phyloP scores from a whole-genome alignment of 2,113 vertebrate genomes.

The Orthonyx spaldingii region DNA sequence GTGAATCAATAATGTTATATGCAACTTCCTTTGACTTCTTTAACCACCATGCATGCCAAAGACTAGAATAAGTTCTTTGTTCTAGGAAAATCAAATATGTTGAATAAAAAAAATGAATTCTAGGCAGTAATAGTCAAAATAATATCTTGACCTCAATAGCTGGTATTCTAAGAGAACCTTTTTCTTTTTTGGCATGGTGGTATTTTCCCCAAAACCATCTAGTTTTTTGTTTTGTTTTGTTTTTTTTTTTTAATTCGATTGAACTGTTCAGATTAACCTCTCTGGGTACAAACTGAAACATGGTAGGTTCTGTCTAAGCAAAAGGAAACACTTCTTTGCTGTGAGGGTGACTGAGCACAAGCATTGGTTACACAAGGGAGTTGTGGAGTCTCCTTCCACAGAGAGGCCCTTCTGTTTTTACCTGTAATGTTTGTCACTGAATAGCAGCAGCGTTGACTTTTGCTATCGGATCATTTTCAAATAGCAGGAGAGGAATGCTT shows the following conservation, averaged over 20 bases:
- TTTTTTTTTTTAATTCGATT: not conserved
- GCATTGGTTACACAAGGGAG: not conserved
- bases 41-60: not conserved
- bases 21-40: not conserved
- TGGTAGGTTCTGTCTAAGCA: not conserved
- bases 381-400: not conserved
- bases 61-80: not conserved
- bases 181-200: not conserved
- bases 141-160: not conserved
- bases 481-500: not conserved
- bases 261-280: not conserved
- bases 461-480: not conserved
- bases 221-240: not conserved
- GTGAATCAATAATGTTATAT: not conserved
- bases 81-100: not conserved
- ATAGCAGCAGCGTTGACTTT: not conserved
- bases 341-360: not conserved
- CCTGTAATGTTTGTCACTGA: not conserved
- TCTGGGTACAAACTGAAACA: not conserved
- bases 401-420: not conserved
- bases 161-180: not conserved
- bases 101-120: not conserved
- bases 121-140: not conserved
- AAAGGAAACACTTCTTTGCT: not conserved
- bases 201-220: not conserved